Conservation (phyloP, 2,888 invertebrate species). For the Sylvicola cinctus region DNA sequence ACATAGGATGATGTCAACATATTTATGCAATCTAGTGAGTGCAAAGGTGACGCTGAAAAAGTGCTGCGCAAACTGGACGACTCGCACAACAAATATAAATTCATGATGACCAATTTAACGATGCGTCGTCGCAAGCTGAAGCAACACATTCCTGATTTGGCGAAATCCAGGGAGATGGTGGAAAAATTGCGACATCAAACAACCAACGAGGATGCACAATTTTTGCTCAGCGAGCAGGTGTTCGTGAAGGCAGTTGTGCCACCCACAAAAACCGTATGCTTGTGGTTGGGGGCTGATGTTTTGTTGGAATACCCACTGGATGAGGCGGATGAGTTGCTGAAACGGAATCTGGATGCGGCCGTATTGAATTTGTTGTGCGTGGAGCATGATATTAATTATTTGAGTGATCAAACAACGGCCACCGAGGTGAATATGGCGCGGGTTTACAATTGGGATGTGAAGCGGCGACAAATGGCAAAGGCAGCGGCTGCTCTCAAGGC, state of each 20-base stretch:
- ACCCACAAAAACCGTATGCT: constrained; percentile 71
- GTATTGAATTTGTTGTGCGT: constrained; percentile 70
- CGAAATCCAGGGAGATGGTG: constrained; percentile 79
- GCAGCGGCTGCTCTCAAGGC: too few relatives aligned
- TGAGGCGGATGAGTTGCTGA: constrained; percentile 69
- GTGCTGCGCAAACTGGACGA: constrained; percentile 77
- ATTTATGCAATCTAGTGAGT: constrained; percentile 74
- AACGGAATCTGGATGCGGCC: constrained; percentile 67
- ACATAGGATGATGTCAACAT: constrained; percentile 92
- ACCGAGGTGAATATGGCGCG: constrained; percentile 98
- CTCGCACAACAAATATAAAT: constrained; percentile 89
- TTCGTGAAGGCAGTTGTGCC: constrained; percentile 64
- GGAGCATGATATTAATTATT: constrained; percentile 59
- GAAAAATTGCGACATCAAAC: constrained; percentile 66
- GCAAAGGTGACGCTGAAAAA: constrained; percentile 62
- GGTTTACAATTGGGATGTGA: constrained; percentile 96
- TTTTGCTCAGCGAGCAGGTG: constrained; percentile 82
- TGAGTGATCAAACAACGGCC: constrained; percentile 90
- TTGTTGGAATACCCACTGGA: constrained; percentile 91
- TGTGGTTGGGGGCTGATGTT: constrained; percentile 81
- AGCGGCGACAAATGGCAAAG: constrained; percentile 61
- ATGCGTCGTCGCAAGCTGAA: constrained; percentile 72
- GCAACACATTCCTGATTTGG: constrained; percentile 85
- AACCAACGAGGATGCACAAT: constrained; percentile 61
- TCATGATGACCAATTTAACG: constrained; percentile 83